Conservation (phyloP, 2,113 vertebrate genomes). For the Oncorhynchus nerka region DNA sequence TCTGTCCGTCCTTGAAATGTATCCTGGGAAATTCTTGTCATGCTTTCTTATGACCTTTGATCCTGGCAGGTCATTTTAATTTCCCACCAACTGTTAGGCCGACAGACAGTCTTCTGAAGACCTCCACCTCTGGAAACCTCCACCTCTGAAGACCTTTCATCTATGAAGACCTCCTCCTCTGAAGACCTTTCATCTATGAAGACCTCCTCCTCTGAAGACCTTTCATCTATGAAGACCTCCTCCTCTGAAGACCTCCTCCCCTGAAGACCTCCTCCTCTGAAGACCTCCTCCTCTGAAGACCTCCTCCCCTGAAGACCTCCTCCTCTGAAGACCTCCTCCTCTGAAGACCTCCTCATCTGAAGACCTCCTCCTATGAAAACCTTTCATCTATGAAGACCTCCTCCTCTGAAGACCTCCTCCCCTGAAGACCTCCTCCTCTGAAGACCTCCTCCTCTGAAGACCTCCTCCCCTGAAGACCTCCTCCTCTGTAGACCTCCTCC, state of each 20-base stretch:
- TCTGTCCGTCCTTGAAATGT: slow-evolving; percentile 67
- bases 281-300: slow-evolving; percentile 65
- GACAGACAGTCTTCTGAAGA: slow-evolving; percentile 78
- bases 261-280: slow-evolving; percentile 38
- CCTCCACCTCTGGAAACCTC: slow-evolving; percentile 55
- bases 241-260: slow-evolving; percentile 61
- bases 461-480: neutral
- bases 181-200: slow-evolving; percentile 62
- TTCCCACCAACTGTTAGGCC: slow-evolving; percentile 88
- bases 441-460: slow-evolving; percentile 64
- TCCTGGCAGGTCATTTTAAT: slow-evolving; percentile 84
- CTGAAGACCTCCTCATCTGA: slow-evolving; percentile 15
- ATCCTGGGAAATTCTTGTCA: slow-evolving; percentile 74
- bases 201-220: slow-evolving; percentile 54
- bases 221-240: slow-evolving; percentile 55
- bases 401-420: slow-evolving; percentile 57
- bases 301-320: slow-evolving; percentile 54
- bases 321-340: slow-evolving; percentile 63
- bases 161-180: slow-evolving; percentile 52
- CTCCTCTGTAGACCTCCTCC: too few species aligned
- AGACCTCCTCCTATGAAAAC: slow-evolving; percentile 28
- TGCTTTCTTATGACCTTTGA: slow-evolving; percentile 78
- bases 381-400: slow-evolving; percentile 59
- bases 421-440: slow-evolving; percentile 37
- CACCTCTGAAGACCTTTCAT: slow-evolving; percentile 57